Conservation (phyloP, 2,888 invertebrate genomes). For the Chouioia cunea region DNA sequence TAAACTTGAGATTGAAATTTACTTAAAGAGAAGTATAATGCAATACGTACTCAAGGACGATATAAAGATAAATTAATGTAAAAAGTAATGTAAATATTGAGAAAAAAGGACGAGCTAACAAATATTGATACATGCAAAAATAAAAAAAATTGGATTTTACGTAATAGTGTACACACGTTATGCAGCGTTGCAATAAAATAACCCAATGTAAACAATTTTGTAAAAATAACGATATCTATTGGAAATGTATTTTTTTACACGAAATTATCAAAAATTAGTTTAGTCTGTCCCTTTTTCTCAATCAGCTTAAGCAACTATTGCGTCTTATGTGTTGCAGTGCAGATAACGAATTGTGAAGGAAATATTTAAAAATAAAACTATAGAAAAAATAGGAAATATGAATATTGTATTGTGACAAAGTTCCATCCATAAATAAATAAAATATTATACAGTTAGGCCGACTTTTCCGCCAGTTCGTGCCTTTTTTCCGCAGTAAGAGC, state of each 20-base stretch:
- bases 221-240: conserved; percentile 19
- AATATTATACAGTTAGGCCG: conserved; percentile 67
- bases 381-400: conserved; percentile 48
- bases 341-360: conserved; percentile 38
- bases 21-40: conserved; percentile 55
- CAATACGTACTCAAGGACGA: conserved; percentile 61
- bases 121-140: conserved; percentile 41
- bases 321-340: conserved; percentile 53
- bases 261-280: conserved; percentile 30
- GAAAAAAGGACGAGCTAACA: conserved; percentile 45
- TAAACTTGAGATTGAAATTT: conserved; percentile 46
- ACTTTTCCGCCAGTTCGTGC: conserved; percentile 69
- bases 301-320: conserved; percentile 45
- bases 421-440: conserved; percentile 66
- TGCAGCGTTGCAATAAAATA: too few species aligned
- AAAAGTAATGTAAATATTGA: conserved; percentile 43
- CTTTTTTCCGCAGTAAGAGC: conserved; percentile 67
- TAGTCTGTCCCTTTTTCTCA: conserved; percentile 46
- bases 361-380: conserved; percentile 33
- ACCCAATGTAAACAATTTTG: conserved; percentile 24
- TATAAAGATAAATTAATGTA: conserved; percentile 39
- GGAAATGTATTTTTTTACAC: conserved; percentile 42
- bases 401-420: conserved; percentile 68
- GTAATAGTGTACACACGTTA: conserved; percentile 1
- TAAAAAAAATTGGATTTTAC: conserved; percentile 25